Base-by-base conservation (phyloP, 2,888 invertebrate species). In the Lepas anatifera region DNA sequence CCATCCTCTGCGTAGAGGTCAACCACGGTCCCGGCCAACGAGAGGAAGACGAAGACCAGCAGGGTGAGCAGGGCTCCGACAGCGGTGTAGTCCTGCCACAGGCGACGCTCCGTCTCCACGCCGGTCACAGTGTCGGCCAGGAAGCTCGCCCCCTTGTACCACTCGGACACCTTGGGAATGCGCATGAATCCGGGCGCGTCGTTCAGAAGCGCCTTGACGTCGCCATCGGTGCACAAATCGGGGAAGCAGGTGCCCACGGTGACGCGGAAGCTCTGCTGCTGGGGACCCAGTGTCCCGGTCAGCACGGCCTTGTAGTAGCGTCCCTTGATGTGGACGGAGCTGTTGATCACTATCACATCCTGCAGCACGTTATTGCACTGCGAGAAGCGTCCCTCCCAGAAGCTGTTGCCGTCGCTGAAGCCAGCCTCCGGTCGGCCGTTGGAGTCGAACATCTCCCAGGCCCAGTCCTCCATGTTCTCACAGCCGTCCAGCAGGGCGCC, bases 361-460 rank as follows among this genome's bases (percentile, higher is more conserved):
- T 32, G 58, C 18, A 16, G 58, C 18, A 58, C 64, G 25, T 25
- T 13, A 39, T 39, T 64, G 35, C 64, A 64, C 64, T 64, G 64
- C 10, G 64, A 64, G 25, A 64, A 64, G n/a, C 64, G 35, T n/a
- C 64, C 64, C 64, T 64, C 64, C 64, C 64, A 64, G 64, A 64
- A 64, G 25, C n/a, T 39, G 39, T 64, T 64, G 11, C 64, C 64
- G 37, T 64, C 64, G 25, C 39, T 64, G 37, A 64, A 64, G 13
- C 64, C 64, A 11, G 64, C n/a, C 64, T 64, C 64, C 0, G 64
- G 64, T 13, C 13, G 6, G 2, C 64, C 64, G 27, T 64, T 64
- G 3, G 64, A 64, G 64, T 64, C 64, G 39, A 64, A 64, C 39
- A 64, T 39, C n/a, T 66, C 66, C 66, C 66, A 66, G 27, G 66